phyloP scores from a whole-genome alignment of 2,797 vertebrate genomes.

The Danio tinwini region DNA sequence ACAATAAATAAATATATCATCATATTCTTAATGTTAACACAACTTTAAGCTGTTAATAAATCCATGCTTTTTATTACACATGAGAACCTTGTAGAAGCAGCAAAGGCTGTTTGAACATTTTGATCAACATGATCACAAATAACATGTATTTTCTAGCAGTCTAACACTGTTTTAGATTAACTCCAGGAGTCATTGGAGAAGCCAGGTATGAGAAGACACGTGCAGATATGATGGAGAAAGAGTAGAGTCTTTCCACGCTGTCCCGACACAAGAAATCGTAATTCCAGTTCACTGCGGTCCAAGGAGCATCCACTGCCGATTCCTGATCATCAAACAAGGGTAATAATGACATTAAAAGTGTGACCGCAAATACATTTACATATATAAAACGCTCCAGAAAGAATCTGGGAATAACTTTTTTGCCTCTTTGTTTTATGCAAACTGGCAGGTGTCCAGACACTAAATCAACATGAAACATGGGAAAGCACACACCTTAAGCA shows the following conservation, averaged over 20 bases:
- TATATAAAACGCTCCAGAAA: slow-evolving; percentile 4
- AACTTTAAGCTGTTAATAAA: slow-evolving; percentile 60
- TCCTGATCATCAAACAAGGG: slow-evolving; percentile 32
- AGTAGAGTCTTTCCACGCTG: slow-evolving; percentile 75
- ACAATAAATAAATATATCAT: slow-evolving; percentile 66
- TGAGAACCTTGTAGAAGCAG: slow-evolving; percentile 50
- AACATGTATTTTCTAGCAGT: neutral
- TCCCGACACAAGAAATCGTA: slow-evolving; percentile 61
- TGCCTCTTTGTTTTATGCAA: neutral
- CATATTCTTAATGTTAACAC: slow-evolving; percentile 65
- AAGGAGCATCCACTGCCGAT: neutral
- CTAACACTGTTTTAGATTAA: slow-evolving; percentile 30
- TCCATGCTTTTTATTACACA: slow-evolving; percentile 31
- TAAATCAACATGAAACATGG: neutral
- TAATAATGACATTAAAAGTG: slow-evolving; percentile 4
- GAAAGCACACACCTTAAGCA: slow-evolving; percentile 45
- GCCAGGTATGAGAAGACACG: slow-evolving; percentile 72
- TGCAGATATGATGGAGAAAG: slow-evolving; percentile 78
- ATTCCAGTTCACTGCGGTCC: accelerated
- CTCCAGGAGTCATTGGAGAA: slow-evolving; percentile 27
- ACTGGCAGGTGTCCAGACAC: neutral
- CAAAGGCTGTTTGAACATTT: slow-evolving; percentile 47
- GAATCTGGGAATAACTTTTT: neutral
- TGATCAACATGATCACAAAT: slow-evolving; percentile 72
- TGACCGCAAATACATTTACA: slow-evolving; percentile 11